A percentile compares a stretch with the other conserved stretches of the same genome.
Conservation (phyloP, 35 echinoderm and acorn worm species). For the Diadema setosum region DNA sequence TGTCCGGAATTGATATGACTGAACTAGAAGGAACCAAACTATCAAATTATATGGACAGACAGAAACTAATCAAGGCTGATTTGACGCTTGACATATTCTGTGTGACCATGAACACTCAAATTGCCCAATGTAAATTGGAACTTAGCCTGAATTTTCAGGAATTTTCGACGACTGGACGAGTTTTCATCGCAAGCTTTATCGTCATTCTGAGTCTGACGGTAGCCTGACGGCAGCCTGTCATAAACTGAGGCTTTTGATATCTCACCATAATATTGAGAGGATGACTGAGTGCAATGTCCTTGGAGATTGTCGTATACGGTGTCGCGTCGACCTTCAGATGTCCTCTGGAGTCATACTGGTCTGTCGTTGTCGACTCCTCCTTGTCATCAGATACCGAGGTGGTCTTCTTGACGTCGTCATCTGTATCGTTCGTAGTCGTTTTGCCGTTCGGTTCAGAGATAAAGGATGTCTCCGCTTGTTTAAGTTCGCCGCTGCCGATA, state of each 20-base stretch:
- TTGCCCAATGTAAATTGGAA: not conserved
- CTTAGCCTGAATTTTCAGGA: not conserved
- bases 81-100: not conserved
- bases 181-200: not conserved
- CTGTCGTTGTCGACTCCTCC: not conserved
- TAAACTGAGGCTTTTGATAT: not conserved
- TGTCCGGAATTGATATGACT: no score
- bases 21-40: no score
- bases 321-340: constrained; percentile 19
- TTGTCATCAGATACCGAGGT: not conserved
- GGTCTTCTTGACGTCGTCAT: not conserved
- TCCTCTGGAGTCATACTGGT: constrained; percentile 56
- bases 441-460: not conserved
- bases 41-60: no score
- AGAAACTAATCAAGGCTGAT: no score
- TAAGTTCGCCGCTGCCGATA: not conserved
- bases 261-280: constrained; percentile 89
- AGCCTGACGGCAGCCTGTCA: no score
- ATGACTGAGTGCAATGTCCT: constrained; percentile 76
- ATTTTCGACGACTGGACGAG: not conserved
- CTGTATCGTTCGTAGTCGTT: not conserved
- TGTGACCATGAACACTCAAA: not conserved
- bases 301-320: constrained; percentile 52
- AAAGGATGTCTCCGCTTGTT: not conserved
- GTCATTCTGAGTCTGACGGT: no score